Percentiles rank a stretch among this genome's conserved stretches.
Conservation (phyloP, 2,797 vertebrate species). For the Crocodylus rhombifer region DNA sequence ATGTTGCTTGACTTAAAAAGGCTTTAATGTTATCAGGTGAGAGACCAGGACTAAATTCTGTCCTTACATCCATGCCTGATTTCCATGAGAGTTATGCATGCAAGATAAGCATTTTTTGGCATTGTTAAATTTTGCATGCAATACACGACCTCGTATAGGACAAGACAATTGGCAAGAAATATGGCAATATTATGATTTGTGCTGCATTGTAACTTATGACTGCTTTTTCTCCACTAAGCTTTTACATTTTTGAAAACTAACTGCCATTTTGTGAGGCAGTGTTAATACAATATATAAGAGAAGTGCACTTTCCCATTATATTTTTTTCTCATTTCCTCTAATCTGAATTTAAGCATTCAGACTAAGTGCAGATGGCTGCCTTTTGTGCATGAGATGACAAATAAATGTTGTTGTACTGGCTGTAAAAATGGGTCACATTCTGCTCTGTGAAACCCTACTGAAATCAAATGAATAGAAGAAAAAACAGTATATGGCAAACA, state of each 20-base stretch:
- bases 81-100: neutral
- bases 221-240: neutral
- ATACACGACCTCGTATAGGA: neutral
- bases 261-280: neutral
- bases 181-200: neutral
- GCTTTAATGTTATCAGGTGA: rapidly evolving
- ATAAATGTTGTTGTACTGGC: neutral
- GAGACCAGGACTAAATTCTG: neutral
- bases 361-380: neutral
- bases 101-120: neutral
- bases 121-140: neutral
- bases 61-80: neutral
- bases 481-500: neutral
- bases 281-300: neutral
- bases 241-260: neutral
- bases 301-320: neutral
- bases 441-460: neutral
- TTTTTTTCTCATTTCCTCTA: neutral
- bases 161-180: neutral
- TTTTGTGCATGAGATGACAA: neutral
- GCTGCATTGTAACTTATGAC: neutral
- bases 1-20: neutral
- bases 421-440: neutral
- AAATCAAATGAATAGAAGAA: neutral
- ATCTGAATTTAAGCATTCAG: conserved; percentile 13